phyloP scores from a whole-genome alignment of 1,140 invertebrate species.

The Pemphigus obesinymphae region DNA sequence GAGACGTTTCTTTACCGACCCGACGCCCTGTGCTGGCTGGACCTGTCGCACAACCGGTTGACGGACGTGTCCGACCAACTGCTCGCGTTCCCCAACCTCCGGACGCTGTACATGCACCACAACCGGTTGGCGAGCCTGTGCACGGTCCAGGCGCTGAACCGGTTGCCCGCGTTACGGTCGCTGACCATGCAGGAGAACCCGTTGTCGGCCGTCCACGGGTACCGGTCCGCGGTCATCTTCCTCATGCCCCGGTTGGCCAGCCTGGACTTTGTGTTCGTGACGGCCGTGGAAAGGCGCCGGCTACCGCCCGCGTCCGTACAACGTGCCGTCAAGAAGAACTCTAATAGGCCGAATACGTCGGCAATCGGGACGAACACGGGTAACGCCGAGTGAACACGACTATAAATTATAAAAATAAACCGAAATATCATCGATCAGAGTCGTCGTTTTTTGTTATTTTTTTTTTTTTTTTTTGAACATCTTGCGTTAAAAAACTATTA shows the following conservation, averaged over 20 bases:
- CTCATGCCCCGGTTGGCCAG: background rate
- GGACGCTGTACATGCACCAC: conserved; percentile 3
- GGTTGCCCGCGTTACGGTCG: background rate
- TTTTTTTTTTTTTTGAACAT: too few relatives aligned
- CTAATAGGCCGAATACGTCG: too few relatives aligned
- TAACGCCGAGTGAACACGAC: too few relatives aligned
- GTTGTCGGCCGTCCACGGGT: background rate
- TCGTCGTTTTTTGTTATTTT: too few relatives aligned
- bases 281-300: background rate
- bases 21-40: background rate
- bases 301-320: background rate
- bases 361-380: too few relatives aligned
- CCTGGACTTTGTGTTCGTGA: background rate
- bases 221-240: background rate
- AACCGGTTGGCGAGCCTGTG: background rate
- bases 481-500: too few relatives aligned
- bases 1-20: background rate
- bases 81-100: background rate
- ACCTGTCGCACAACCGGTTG: background rate
- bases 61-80: background rate
- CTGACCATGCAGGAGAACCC: background rate
- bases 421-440: too few relatives aligned
- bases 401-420: too few relatives aligned
- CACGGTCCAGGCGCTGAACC: background rate
- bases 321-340: background rate